phyloP scores from a whole-genome alignment of 2,888 invertebrate species.

The Stenolophus ochropezus region DNA sequence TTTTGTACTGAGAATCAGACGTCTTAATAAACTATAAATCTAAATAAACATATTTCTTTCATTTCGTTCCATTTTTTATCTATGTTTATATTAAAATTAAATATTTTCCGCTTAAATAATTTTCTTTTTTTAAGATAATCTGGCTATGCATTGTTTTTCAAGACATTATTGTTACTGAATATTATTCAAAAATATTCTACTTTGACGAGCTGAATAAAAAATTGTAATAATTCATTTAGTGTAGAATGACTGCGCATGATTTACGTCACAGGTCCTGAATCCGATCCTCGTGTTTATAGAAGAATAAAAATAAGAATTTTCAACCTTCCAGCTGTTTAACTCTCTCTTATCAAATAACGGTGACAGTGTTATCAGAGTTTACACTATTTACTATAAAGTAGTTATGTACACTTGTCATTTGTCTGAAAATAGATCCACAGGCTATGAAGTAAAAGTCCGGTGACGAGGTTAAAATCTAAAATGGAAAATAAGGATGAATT shows the following conservation, averaged over 20 bases:
- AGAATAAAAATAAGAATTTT: constrained; percentile 29
- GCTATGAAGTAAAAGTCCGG: constrained; percentile 42
- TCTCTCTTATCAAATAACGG: constrained; percentile 43
- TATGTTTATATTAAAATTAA: no score
- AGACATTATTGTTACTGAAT: no score
- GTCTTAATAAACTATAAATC: constrained; percentile 64
- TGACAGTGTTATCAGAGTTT: constrained; percentile 53
- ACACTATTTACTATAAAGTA: constrained; percentile 31
- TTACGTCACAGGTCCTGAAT: background rate
- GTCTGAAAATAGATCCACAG: constrained; percentile 40
- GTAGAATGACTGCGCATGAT: background rate
- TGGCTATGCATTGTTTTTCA: no score
- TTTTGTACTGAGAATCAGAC: constrained; percentile 67
- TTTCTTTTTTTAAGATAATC: no score
- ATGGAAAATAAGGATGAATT: constrained; percentile 66
- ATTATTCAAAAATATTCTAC: no score
- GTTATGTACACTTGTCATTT: constrained; percentile 52
- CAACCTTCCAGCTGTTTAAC: constrained; percentile 1
- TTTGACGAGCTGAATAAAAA: no score
- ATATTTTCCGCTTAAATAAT: no score
- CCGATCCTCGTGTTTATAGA: constrained; percentile 5
- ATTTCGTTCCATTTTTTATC: background rate
- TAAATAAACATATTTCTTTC: background rate
- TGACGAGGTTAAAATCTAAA: constrained; percentile 54
- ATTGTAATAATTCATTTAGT: background rate